These are phyloP conservation scores for Serrognathus titanus DNA, from an alignment of 2,888 invertebrate genomes.

Conservation along the genomic window DNA sequence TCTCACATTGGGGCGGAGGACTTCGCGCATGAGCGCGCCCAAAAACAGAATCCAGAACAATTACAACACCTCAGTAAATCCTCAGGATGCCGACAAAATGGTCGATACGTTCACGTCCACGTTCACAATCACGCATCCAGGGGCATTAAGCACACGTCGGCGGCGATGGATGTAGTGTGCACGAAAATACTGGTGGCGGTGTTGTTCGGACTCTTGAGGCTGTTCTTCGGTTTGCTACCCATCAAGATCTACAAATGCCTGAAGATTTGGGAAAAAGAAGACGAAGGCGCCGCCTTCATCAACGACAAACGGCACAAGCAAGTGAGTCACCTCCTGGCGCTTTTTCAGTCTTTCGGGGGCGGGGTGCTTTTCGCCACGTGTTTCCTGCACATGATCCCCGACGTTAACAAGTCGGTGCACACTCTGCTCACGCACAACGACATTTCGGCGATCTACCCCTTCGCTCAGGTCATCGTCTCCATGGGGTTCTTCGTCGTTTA, in stretches of 20 bases:
- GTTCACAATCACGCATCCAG: too few relatives aligned
- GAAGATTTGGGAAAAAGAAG: conserved; percentile 39
- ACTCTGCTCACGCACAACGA: conserved; percentile 38
- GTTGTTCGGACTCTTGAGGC: conserved; percentile 49
- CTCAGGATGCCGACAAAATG: neutral
- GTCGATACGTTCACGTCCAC: neutral
- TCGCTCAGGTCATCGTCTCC: conserved; percentile 53
- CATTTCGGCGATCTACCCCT: conserved; percentile 42
- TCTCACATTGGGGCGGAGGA: neutral
- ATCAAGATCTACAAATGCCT: conserved; percentile 49
- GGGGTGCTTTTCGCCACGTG: conserved; percentile 58
- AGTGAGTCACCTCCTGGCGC: conserved; percentile 41
- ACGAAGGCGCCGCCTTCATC: conserved; percentile 35
- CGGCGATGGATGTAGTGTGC: conserved; percentile 43
- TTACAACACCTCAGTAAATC: neutral
- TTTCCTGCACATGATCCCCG: conserved; percentile 58
- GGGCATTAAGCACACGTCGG: neutral
- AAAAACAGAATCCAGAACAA: neutral
- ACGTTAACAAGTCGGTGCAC: conserved; percentile 50
- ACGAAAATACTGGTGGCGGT: conserved; percentile 52
- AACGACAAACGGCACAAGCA: conserved; percentile 39
- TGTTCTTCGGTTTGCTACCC: conserved; percentile 53
- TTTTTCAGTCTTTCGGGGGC: conserved; percentile 53
- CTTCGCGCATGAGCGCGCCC: neutral
- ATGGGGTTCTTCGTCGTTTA: conserved; percentile 56